phyloP scores from a whole-genome alignment of 2,797 vertebrate genomes.

The Xerus rutilus region DNA sequence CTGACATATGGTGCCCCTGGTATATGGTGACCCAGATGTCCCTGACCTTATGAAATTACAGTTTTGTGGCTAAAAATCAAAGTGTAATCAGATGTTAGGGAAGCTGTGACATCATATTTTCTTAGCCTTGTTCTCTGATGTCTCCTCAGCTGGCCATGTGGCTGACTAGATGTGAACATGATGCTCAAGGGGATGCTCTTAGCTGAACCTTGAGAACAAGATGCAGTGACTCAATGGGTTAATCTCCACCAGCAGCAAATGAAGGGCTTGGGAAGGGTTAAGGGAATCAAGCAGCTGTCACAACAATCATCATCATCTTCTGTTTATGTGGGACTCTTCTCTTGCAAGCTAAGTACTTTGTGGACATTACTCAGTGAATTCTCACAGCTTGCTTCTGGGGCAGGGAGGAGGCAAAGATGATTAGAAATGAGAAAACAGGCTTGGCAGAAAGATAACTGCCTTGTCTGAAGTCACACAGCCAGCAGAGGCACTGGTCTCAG shows the following conservation, averaged over 20 bases:
- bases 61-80: background rate
- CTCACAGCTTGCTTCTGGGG: constrained; percentile 73
- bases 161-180: background rate
- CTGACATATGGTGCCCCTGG: background rate
- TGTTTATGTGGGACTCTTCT: constrained; percentile 62
- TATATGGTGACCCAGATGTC: background rate
- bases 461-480: constrained; percentile 24
- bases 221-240: constrained; percentile 55
- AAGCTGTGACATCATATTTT: constrained; percentile 50
- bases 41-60: background rate
- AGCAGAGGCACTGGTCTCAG: background rate
- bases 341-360: constrained; percentile 71
- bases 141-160: background rate
- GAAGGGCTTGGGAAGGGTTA: constrained; percentile 39
- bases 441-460: constrained; percentile 1
- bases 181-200: constrained; percentile 56
- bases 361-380: constrained; percentile 74
- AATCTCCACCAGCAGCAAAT: constrained; percentile 43
- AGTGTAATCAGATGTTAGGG: constrained; percentile 22
- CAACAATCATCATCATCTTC: constrained; percentile 69
- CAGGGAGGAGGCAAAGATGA: constrained; percentile 69
- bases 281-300: constrained; percentile 75
- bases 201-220: constrained; percentile 62
- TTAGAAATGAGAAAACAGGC: constrained; percentile 72
- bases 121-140: constrained; percentile 63